A percentile compares a stretch with the other conserved stretches of the same genome.
These are phyloP conservation scores for Leptothorax acervorum DNA, from an alignment of 2,888 invertebrate genomes.

Conservation along the genomic window DNA sequence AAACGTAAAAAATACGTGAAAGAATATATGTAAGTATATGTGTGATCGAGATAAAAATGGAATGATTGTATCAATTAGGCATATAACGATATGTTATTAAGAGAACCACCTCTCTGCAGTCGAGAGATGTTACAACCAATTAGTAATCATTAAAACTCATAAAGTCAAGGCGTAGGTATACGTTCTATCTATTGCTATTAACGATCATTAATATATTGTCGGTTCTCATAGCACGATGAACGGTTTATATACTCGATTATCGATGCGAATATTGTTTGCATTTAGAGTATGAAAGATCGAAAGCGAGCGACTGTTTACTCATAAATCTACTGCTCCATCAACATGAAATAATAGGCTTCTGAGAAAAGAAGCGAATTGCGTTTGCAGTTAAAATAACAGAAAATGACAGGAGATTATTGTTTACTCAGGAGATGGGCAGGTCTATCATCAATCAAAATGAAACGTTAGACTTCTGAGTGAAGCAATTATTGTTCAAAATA, in stretches of 20 bases:
- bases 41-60: neutral
- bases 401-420: constrained; percentile 35
- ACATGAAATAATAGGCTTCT: constrained; percentile 48
- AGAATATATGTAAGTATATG: neutral
- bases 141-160: constrained; percentile 17
- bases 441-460: constrained; percentile 46
- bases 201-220: neutral
- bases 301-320: constrained; percentile 31
- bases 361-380: constrained; percentile 29
- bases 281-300: constrained; percentile 12
- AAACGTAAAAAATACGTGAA: neutral
- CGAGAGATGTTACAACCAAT: neutral
- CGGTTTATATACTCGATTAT: constrained; percentile 25
- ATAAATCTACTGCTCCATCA: constrained; percentile 18
- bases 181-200: neutral
- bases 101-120: neutral
- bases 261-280: constrained; percentile 13
- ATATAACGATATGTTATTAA: neutral
- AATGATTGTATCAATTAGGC: constrained; percentile 15
- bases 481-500: constrained; percentile 14
- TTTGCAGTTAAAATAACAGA: constrained; percentile 48
- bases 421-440: constrained; percentile 20
- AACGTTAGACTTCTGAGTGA: constrained; percentile 18
- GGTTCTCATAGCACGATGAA: neutral
- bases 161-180: neutral